Percentiles rank a stretch among this genome's conserved stretches.
phyloP scores from a whole-genome alignment of 2,888 invertebrate genomes.

The Pteria penguin region DNA sequence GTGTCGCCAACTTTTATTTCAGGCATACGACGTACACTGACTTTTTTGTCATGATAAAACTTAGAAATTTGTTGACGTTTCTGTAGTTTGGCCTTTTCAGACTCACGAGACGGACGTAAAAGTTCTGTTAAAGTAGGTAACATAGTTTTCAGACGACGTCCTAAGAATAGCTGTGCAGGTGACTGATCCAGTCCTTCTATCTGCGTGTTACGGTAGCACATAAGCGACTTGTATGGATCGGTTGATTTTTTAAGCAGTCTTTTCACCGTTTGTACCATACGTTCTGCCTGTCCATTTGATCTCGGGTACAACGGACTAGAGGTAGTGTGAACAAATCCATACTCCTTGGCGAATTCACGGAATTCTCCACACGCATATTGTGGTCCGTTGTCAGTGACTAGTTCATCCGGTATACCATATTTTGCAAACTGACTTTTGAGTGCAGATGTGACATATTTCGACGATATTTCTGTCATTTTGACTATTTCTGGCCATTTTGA shows the following conservation, averaged over 20 bases:
- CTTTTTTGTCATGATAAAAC: background rate
- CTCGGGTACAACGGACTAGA: slow-evolving; percentile 24
- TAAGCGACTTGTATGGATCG: slow-evolving; percentile 33
- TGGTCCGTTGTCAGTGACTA: slow-evolving; percentile 29
- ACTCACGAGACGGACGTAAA: background rate
- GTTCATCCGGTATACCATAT: slow-evolving; percentile 19
- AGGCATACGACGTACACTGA: background rate
- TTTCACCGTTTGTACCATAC: slow-evolving; percentile 29
- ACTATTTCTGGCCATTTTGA: slow-evolving; percentile 33
- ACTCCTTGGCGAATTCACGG: slow-evolving; percentile 21
- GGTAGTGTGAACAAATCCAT: slow-evolving; percentile 22
- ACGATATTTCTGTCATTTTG: background rate
- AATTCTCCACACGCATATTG: too few species aligned
- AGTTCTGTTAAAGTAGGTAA: slow-evolving; percentile 18
- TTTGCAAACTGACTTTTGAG: slow-evolving; percentile 39
- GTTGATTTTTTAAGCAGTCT: slow-evolving; percentile 18
- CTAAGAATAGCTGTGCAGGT: slow-evolving; percentile 32
- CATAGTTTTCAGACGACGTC: slow-evolving; percentile 17
- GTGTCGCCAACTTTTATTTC: background rate
- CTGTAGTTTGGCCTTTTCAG: background rate
- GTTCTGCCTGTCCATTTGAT: slow-evolving; percentile 29
- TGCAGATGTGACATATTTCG: background rate
- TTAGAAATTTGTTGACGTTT: background rate
- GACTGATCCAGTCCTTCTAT: slow-evolving; percentile 17
- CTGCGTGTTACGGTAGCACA: too few species aligned